Conservation (phyloP, 1,140 invertebrate species). For the Uloborus diversus region DNA sequence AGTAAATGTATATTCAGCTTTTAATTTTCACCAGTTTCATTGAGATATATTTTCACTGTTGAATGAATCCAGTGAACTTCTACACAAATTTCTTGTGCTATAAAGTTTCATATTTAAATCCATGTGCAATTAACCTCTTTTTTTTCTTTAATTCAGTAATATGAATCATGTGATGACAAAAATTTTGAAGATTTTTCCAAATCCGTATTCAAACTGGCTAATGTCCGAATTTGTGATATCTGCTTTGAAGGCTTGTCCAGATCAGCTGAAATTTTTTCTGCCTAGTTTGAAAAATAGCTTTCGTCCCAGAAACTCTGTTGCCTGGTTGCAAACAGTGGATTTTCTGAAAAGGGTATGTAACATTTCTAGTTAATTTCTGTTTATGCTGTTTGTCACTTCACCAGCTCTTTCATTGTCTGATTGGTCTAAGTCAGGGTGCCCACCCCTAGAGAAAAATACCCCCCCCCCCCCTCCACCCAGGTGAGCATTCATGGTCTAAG, state of each 20-base stretch:
- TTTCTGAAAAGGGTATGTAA: constrained; percentile 25
- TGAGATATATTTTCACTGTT: too few relatives aligned
- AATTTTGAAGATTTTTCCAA: constrained; percentile 70
- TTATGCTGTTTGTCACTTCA: too few relatives aligned
- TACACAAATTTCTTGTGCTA: not conserved
- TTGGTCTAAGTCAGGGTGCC: too few relatives aligned
- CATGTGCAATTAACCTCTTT: not conserved
- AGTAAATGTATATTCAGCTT: too few relatives aligned
- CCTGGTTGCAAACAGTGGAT: constrained; percentile 8
- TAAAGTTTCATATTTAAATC: not conserved
- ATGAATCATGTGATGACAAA: constrained; percentile 74
- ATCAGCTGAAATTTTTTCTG: constrained; percentile 75
- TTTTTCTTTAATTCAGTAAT: constrained; percentile 61
- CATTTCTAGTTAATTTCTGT: too few relatives aligned
- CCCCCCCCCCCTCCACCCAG: too few relatives aligned
- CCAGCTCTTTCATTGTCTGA: too few relatives aligned
- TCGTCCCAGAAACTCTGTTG: constrained; percentile 60
- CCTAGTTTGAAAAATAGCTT: constrained; percentile 70
- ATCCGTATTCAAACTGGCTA: constrained; percentile 74
- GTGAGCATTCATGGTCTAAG: too few relatives aligned
- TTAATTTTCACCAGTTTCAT: too few relatives aligned
- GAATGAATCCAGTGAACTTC: too few relatives aligned
- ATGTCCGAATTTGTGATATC: constrained; percentile 73
- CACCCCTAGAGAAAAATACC: too few relatives aligned
- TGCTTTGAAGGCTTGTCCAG: constrained; percentile 76